phyloP scores from a whole-genome alignment of 2,888 invertebrate genomes.

The Polymixis flavicincta region DNA sequence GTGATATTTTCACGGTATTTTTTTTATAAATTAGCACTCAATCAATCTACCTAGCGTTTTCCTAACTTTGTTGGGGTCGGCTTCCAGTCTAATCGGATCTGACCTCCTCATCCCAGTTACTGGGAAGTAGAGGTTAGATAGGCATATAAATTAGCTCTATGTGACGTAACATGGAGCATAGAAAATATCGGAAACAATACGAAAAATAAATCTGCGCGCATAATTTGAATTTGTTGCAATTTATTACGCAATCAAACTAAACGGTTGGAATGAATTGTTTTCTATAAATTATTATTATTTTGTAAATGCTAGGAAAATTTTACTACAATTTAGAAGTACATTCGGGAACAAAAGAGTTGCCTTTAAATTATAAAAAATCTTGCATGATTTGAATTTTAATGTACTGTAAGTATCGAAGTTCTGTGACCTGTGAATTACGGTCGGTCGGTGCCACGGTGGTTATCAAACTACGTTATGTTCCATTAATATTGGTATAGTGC shows the following conservation, averaged over 20 bases:
- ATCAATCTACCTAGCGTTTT: neutral
- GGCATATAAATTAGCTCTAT: neutral
- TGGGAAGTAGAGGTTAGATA: too few species aligned
- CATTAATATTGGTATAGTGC: neutral
- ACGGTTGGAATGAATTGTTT: constrained; percentile 3
- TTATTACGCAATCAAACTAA: constrained; percentile 40
- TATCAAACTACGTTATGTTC: constrained; percentile 4
- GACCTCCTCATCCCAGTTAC: too few species aligned
- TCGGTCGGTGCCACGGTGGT: neutral
- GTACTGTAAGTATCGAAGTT: neutral
- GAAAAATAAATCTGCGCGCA: neutral
- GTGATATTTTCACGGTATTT: constrained; percentile 7
- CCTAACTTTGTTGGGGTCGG: neutral
- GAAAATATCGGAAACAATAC: constrained; percentile 5
- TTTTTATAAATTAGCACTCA: neutral
- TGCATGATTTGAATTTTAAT: constrained; percentile 23
- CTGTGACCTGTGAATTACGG: neutral
- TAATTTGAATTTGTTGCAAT: constrained; percentile 34
- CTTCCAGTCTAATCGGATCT: neutral
- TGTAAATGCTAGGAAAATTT: neutral
- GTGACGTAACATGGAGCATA: neutral
- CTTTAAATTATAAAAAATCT: neutral
- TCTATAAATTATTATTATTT: neutral
- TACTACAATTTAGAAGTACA: neutral
- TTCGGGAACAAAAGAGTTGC: constrained; percentile 4